phyloP scores from a whole-genome alignment of 2,888 invertebrate genomes.

The Pristionchus fissidentatus region DNA sequence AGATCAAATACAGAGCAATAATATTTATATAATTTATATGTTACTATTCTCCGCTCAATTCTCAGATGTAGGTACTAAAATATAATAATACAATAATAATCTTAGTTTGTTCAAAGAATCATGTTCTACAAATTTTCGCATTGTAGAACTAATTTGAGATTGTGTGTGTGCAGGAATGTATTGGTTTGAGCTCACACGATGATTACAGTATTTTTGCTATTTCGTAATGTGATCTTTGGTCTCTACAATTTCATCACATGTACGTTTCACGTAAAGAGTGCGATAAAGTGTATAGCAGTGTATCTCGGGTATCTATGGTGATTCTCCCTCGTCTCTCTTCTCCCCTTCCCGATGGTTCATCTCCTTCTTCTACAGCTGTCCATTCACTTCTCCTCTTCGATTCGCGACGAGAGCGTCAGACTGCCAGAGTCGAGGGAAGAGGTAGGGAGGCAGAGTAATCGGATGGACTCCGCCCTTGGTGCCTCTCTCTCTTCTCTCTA shows the following conservation, averaged over 20 bases:
- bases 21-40: background rate
- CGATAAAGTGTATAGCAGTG: background rate
- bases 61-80: constrained; percentile 45
- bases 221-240: background rate
- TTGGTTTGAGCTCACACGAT: background rate
- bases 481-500: background rate
- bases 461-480: constrained; percentile 15
- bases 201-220: background rate
- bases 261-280: background rate
- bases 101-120: constrained; percentile 15
- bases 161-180: background rate
- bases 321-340: background rate
- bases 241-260: background rate
- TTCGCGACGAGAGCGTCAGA: constrained; percentile 39
- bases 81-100: constrained; percentile 25
- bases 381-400: constrained; percentile 41
- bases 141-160: constrained; percentile 9
- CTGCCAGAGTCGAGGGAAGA: constrained; percentile 13
- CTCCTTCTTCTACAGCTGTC: constrained; percentile 31
- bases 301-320: background rate
- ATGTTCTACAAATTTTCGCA: constrained; percentile 21
- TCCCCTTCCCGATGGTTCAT: too few species aligned
- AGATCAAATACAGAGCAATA: background rate
- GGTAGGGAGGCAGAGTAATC: constrained; percentile 36
- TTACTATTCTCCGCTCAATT: constrained; percentile 22